Evolutionary conservation across 2,113 vertebrate genomes (phyloP), one percentile per base, ranked within the genome.

Genomic region (Hypocryptadius cinnamomeus): DNA sequence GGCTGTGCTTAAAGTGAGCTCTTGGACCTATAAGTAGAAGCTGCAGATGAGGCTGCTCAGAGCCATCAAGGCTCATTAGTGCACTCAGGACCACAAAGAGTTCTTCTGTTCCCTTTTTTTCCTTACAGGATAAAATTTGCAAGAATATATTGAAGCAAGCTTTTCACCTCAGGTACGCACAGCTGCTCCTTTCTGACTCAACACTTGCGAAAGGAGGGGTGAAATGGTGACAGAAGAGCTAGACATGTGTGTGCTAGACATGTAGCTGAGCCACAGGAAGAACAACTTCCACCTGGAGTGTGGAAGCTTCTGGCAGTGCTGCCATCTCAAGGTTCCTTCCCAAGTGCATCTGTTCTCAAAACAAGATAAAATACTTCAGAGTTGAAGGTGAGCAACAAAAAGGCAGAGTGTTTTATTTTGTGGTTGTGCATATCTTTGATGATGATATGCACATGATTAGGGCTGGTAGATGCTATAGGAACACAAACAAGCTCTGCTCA

Each of bases 221-320:
- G 30, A 79, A 45, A 40, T 10, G 10, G 31, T 77, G 37, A 80
- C 25, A 50, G 56, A 71, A 47, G 28, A 50, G 10, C 35, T 77
- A n/a, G n/a, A n/a, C n/a, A n/a, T n/a, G n/a, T n/a, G 1, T 22
- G 19, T 23, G 47, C 27, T 42, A 54, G 24, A 45, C 4, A 1
- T 11, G 27, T 60, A 45, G 37, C 72, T 79, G 16, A 77, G 59
- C 24, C 4, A 2, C 33, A 51, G 59, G 54, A 78, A 24, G 27
- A 87, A 21, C 30, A 47, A 5, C 48, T 59, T 72, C 61, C 19
- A 51, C n/a, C 3, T 31, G 69, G 9, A 71, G 25, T 2, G 3
- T 37, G 68, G 63, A 37, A 87, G 68, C 13, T 77, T 61, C 27
- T 61, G 68, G 9, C 37, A 76, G 28, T 23, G n/a, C 51, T 4